These are phyloP conservation scores for Daubentonia madagascariensis DNA, from an alignment of 2,113 vertebrate species.

Conservation along the genomic window DNA sequence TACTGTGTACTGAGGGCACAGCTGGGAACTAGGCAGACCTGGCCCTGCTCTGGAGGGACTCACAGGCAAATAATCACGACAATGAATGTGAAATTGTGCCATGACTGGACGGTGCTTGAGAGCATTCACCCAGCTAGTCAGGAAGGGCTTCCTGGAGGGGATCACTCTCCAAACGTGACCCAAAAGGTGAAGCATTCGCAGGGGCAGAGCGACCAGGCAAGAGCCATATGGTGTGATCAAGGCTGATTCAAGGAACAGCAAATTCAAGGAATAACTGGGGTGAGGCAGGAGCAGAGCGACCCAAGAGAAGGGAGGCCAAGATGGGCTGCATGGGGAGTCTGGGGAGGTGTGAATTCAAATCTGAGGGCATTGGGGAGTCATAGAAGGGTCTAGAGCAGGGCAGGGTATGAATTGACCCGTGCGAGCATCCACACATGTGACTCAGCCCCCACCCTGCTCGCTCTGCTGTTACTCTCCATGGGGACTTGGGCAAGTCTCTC, in stretches of 20 bases:
- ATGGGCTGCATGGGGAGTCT: too few species aligned
- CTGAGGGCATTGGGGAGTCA: background rate
- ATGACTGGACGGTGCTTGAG: background rate
- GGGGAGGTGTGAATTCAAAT: background rate
- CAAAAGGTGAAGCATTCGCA: background rate
- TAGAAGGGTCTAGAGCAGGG: background rate
- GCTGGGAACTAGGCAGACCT: background rate
- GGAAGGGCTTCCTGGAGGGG: background rate
- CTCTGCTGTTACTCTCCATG: background rate
- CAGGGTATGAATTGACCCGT: background rate
- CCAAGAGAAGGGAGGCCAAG: background rate
- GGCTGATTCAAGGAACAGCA: background rate
- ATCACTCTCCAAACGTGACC: background rate
- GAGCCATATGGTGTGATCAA: too few species aligned
- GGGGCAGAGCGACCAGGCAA: background rate
- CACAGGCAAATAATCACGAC: background rate
- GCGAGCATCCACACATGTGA: background rate
- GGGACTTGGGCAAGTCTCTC: background rate
- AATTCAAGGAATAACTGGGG: background rate
- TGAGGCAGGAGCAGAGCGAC: background rate
- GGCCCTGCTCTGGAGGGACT: background rate
- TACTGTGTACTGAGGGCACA: background rate
- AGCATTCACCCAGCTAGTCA: background rate
- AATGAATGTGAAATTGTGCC: background rate
- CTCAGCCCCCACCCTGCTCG: background rate